phyloP scores from a whole-genome alignment of 2,888 invertebrate species.

The Cryptophagus acutangulus region DNA sequence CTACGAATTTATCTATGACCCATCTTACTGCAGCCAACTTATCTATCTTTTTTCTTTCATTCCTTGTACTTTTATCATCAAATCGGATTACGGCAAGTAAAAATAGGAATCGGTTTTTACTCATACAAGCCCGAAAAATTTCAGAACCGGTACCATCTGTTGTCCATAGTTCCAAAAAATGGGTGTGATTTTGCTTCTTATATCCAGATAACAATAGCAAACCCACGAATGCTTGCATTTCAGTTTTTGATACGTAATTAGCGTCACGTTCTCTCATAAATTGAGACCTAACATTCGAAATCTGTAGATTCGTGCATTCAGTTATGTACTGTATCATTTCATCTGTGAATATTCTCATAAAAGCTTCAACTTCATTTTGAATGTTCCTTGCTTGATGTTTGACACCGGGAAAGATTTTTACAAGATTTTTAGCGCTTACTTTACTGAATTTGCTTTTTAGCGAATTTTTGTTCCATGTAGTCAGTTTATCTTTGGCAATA shows the following conservation, averaged over 20 bases:
- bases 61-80: slow-evolving; percentile 22
- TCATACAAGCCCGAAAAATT: slow-evolving; percentile 29
- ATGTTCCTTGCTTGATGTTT: too few relatives aligned
- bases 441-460: too few relatives aligned
- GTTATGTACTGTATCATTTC: slow-evolving; percentile 25
- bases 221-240: slow-evolving; percentile 31
- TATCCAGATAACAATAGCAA: slow-evolving; percentile 31
- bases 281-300: slow-evolving; percentile 15
- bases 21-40: slow-evolving; percentile 28
- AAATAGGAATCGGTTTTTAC: slow-evolving; percentile 25
- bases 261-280: slow-evolving; percentile 21
- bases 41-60: slow-evolving; percentile 21
- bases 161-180: slow-evolving; percentile 27
- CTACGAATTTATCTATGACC: slow-evolving; percentile 31
- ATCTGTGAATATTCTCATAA: too few relatives aligned
- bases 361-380: too few relatives aligned
- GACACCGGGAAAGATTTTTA: too few relatives aligned
- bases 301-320: slow-evolving; percentile 25
- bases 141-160: slow-evolving; percentile 29
- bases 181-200: slow-evolving; percentile 23
- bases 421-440: too few relatives aligned
- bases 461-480: too few relatives aligned
- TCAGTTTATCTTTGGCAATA: too few relatives aligned
- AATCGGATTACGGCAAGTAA: slow-evolving; percentile 24
- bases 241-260: slow-evolving; percentile 18